Conservation (phyloP, 2,888 invertebrate species). For the Caradrina kadenii region DNA sequence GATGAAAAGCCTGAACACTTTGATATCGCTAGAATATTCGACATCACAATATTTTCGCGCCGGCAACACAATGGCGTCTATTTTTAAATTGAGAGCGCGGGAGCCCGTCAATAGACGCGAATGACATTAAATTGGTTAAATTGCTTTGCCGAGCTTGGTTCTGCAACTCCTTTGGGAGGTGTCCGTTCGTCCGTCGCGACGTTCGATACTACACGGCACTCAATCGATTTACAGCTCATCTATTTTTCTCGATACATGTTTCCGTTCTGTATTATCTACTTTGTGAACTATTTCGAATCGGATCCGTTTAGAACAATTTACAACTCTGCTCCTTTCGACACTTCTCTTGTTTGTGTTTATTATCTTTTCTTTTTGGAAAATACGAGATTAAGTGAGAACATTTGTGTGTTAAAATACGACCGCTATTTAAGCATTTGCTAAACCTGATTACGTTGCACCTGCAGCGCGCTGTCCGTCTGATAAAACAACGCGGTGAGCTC, state of each 20-base stretch:
- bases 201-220: constrained; percentile 64
- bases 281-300: constrained; percentile 54
- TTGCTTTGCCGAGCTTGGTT: constrained; percentile 85
- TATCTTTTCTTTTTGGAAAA: constrained; percentile 23
- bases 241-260: constrained; percentile 69
- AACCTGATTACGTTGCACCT: constrained; percentile 37
- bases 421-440: constrained; percentile 39
- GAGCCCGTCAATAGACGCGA: constrained; percentile 86
- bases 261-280: constrained; percentile 60
- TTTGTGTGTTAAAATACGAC: constrained; percentile 20
- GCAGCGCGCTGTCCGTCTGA: constrained; percentile 54
- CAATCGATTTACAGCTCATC: constrained; percentile 73
- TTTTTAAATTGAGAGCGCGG: constrained; percentile 88
- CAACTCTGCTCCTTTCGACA: constrained; percentile 38
- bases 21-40: constrained; percentile 51
- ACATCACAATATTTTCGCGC: constrained; percentile 75
- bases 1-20: constrained; percentile 49
- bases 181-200: constrained; percentile 71
- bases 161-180: constrained; percentile 83
- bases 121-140: constrained; percentile 90
- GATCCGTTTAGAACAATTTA: constrained; percentile 51
- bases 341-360: constrained; percentile 16
- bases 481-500: constrained; percentile 68
- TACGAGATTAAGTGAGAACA: constrained; percentile 18
- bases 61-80: constrained; percentile 83